phyloP scores from a whole-genome alignment of 1,140 invertebrate species.

The Glossosoma conforme region DNA sequence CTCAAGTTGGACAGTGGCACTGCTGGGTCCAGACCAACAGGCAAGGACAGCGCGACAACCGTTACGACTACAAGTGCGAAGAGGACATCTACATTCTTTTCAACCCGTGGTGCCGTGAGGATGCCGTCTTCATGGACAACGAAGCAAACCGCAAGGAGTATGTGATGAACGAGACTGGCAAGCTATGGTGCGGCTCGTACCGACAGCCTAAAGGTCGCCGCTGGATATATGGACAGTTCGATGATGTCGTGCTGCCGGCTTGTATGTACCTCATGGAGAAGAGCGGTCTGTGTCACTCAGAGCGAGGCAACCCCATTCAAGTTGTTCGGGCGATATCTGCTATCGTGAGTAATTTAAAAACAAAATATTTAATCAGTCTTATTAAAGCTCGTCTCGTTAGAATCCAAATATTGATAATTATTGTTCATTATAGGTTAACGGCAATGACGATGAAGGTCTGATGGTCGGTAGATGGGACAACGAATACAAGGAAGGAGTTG shows the following conservation, averaged over 20 bases:
- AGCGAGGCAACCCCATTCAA: slow-evolving; percentile 63
- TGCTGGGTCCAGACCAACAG: slow-evolving; percentile 59
- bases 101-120: slow-evolving; percentile 76
- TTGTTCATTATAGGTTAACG: slow-evolving; percentile 48
- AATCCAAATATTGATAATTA: too few species aligned
- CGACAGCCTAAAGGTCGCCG: slow-evolving; percentile 58
- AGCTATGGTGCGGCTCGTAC: slow-evolving; percentile 69
- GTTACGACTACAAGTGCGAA: slow-evolving; percentile 53
- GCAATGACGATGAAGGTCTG: slow-evolving; percentile 62
- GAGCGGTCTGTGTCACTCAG: slow-evolving; percentile 54
- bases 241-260: slow-evolving; percentile 61
- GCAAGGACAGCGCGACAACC: slow-evolving; percentile 47
- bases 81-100: slow-evolving; percentile 69
- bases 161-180: slow-evolving; percentile 69
- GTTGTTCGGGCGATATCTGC: slow-evolving; percentile 65
- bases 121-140: slow-evolving; percentile 64
- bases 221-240: slow-evolving; percentile 74
- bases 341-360: slow-evolving; percentile 50
- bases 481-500: slow-evolving; percentile 64
- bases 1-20: slow-evolving; percentile 64
- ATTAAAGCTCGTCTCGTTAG: not conserved
- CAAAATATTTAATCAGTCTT: not conserved
- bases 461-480: slow-evolving; percentile 69
- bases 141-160: slow-evolving; percentile 62
- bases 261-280: slow-evolving; percentile 59